Evolutionary conservation across 2,113 vertebrate genomes (phyloP).

Genomic region (Haliaeetus leucogaster): DNA sequence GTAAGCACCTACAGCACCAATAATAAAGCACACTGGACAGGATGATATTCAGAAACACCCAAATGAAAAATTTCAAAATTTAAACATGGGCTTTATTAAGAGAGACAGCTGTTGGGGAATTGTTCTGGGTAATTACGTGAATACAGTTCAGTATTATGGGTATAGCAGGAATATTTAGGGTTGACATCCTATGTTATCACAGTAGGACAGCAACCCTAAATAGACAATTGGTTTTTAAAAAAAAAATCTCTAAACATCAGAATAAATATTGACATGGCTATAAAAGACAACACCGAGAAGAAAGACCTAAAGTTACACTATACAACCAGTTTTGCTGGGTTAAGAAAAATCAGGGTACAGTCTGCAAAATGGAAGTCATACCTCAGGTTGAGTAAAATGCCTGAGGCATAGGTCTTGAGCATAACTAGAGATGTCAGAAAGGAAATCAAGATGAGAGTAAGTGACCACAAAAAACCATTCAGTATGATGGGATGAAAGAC

Average conservation of each 20-base stretch:
- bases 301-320: not conserved
- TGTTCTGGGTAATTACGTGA: not conserved
- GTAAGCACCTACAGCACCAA: not conserved
- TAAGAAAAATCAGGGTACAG: not conserved
- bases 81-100: not conserved
- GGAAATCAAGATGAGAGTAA: fast-evolving
- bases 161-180: not conserved
- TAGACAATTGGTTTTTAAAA: not conserved
- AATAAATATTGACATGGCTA: not conserved
- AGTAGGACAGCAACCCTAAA: not conserved
- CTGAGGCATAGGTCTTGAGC: not conserved
- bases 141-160: not conserved
- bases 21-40: not conserved
- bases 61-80: not conserved
- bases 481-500: not conserved
- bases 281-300: not conserved
- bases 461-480: not conserved
- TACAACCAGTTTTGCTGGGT: not conserved
- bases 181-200: not conserved
- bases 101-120: not conserved
- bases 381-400: not conserved
- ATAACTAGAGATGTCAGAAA: not conserved
- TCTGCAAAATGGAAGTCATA: not conserved
- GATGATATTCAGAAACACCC: not conserved
- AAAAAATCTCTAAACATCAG: not conserved